Evolutionary conservation across 2,888 invertebrate species (phyloP), one percentile per base, ranked within the genome.

Genomic region (Coenonympha arcania): DNA sequence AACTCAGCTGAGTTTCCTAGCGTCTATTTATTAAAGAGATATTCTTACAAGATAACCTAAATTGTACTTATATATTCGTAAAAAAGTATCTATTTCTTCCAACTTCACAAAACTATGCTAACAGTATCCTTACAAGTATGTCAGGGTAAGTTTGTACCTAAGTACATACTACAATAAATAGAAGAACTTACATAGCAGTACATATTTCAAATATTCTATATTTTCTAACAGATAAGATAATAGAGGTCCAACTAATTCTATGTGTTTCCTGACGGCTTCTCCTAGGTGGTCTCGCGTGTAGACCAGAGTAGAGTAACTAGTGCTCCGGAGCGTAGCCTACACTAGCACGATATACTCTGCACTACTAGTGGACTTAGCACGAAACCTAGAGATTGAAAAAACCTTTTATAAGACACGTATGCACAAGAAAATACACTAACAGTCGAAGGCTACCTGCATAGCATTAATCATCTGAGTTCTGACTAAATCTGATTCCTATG

Each of bases 371-470:
- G 83, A 84, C 83, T 84, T 86, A 86, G 84, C 86, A 85, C 86
- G 86, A 81, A 85, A 85, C 86, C 86, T 86, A 86, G 86, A 86
- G 86, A 86, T 86, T 86, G 76, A 86, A 86, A 85, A 86, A 83
- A 82, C 67, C 72, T 79, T 79, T 71, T 69, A 78, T 78, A 68
- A 83, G 70, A 77, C 74, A 83, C 58, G 60, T 69, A 45, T 36
- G 45, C 36, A 77, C 63, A 62, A 57, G 30, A 62, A 69, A 67
- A 73, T 55, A 72, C 59, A 72, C 71, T 74, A 74, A 68, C 71
- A 76, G 61, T 63, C 69, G 46, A 52, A 61, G 64, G 69, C 76
- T 77, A 77, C 77, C 82, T 79, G 68, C 82, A 85, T 76, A 84
- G 81, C 83, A 83, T 83, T 83, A 82, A 83, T 76, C 66, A 68